Percentiles rank a stretch among this genome's conserved stretches.
These are phyloP conservation scores for Microtus richardsoni DNA, from an alignment of 2,113 vertebrate genomes.

Conservation along the genomic window DNA sequence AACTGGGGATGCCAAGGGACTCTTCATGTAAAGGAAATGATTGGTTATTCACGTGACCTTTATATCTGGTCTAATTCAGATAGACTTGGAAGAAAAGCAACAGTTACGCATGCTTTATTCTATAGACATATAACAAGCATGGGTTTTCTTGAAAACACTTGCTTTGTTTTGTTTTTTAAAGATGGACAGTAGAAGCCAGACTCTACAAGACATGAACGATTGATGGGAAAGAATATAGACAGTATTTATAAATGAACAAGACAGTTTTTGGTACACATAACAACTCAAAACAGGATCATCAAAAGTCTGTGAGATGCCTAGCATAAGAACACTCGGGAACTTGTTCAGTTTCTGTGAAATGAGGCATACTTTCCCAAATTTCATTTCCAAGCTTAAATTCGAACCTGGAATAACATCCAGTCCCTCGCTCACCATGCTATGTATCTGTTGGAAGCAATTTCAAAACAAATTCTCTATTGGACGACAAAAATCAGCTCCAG, in stretches of 20 bases:
- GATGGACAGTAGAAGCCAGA: not conserved
- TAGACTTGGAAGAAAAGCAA: slow-evolving; percentile 1
- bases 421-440: slow-evolving; percentile 54
- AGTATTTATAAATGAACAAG: not conserved
- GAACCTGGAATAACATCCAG: slow-evolving; percentile 67
- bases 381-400: slow-evolving; percentile 76
- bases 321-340: slow-evolving; percentile 34
- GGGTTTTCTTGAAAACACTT: not conserved
- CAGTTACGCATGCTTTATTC: not conserved
- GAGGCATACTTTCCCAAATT: slow-evolving; percentile 68
- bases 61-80: not conserved
- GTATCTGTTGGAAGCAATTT: slow-evolving; percentile 52
- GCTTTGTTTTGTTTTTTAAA: not conserved
- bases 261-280: not conserved
- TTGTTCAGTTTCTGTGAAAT: slow-evolving; percentile 69
- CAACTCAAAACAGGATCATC: not conserved
- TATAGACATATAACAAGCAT: not conserved
- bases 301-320: not conserved
- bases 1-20: not conserved
- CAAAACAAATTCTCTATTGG: slow-evolving; percentile 70
- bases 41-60: not conserved
- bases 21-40: not conserved
- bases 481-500: slow-evolving; percentile 38
- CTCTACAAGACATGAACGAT: not conserved
- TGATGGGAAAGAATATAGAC: not conserved